Evolutionary conservation across 1,140 invertebrate species (phyloP), one percentile per base, ranked within the genome.

Genomic region (Leptinotarsa defecta): DNA sequence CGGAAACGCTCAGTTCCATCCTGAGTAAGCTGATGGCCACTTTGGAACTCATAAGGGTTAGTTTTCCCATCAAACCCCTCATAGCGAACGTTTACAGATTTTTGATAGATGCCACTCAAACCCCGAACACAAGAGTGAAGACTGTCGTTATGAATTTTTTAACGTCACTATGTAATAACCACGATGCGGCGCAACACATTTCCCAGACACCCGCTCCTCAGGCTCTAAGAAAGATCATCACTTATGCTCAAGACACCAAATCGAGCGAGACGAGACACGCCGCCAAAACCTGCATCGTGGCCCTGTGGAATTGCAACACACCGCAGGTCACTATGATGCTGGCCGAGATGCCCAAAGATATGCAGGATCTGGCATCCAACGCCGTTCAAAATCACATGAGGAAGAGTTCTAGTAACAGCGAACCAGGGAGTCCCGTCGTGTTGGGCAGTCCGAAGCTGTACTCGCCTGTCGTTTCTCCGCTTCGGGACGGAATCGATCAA

Each of bases 291-390:
- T 94, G 95, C 61, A 87, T 98, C 63, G 91, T 96, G 64, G 92
- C 93, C 5, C 88, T 98, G 27, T 98, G 97, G 86, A 95, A 96
- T 88, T 90, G 96, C 73, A 96, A 97, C 86, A 92, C 94, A 61
- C 91, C 95, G 3, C 93, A 95, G 85, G 91, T 95, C 75, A 96
- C 95, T 13, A 90, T 93, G 84, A 88, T 97, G 74, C 87, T 98
- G 78, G 91, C 92, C 57, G 91, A 92, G 74, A 87, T 98, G 74
- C 93, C 95, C 19, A 93, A 94, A 83, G 91, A 91, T 74, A 94
- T 93, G 84, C 89, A 96, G 89, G 93, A 95, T 80, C 89, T 93
- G 34, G 95, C 95, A 52, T 91, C 92, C 71, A 91, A 91, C 64
- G 89, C 96, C n/a, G 91, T 97, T n/a, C 94, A 96, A 77, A 92